Percentiles rank a stretch among this genome's conserved stretches.
Evolutionary conservation across 2,113 vertebrate species (phyloP).

Genomic region (Platysteira castanea): DNA sequence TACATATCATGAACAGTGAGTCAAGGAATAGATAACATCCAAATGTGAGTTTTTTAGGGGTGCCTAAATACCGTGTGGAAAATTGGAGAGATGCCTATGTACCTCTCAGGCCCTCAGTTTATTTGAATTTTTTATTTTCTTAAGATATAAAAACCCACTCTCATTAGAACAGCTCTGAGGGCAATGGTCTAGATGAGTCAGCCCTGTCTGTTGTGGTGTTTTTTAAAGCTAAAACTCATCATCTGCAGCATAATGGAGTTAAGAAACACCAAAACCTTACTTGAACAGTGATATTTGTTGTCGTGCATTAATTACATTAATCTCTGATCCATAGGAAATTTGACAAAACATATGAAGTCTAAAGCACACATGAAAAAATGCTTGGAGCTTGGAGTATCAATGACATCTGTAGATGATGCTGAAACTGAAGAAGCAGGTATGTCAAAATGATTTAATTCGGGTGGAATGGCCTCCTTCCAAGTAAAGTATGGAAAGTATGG

Average conservation of each 20-base stretch:
- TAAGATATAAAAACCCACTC: not conserved
- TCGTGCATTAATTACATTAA: not conserved
- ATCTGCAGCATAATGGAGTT: not conserved
- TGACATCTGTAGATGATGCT: slow-evolving; percentile 90
- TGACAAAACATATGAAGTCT: slow-evolving; percentile 99
- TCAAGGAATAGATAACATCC: not conserved
- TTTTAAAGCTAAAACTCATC: not conserved
- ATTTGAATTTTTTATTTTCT: not conserved
- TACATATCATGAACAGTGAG: not conserved
- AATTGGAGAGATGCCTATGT: not conserved
- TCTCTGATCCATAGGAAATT: slow-evolving; percentile 82
- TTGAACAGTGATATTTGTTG: not conserved
- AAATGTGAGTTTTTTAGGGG: not conserved
- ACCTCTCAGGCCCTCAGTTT: not conserved
- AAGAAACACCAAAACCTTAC: not conserved
- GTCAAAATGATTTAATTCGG: slow-evolving; percentile 35
- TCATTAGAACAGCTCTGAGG: slow-evolving; percentile 2
- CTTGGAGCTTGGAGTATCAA: slow-evolving; percentile 94
- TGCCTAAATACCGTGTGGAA: not conserved
- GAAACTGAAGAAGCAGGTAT: slow-evolving; percentile 92
- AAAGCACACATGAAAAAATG: slow-evolving; percentile 99
- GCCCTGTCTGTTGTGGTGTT: not conserved
- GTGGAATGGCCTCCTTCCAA: not conserved
- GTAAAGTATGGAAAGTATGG: not conserved
- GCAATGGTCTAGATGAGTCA: not conserved